Evolutionary conservation across 2,113 vertebrate genomes (phyloP).

Genomic region (Eurypyga helias): DNA sequence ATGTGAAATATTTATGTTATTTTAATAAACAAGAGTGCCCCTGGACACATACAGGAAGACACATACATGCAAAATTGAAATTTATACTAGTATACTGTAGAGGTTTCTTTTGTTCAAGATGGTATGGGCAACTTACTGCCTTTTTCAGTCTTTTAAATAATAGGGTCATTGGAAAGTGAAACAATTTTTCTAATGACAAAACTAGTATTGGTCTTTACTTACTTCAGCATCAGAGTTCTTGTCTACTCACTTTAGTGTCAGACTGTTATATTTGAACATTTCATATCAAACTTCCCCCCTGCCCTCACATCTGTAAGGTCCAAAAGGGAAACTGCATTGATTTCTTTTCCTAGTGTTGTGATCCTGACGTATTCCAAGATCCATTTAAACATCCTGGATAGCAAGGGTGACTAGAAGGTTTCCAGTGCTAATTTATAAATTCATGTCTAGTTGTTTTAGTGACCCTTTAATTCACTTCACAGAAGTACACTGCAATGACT

Average conservation of each 20-base stretch:
- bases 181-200: background rate
- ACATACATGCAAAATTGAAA: background rate
- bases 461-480: background rate
- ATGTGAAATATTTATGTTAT: background rate
- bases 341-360: background rate
- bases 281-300: background rate
- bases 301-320: background rate
- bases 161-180: background rate
- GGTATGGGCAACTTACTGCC: background rate
- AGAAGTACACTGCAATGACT: background rate
- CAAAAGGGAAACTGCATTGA: background rate
- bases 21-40: background rate
- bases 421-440: background rate
- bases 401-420: background rate
- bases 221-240: background rate
- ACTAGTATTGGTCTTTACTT: background rate
- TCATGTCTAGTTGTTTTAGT: background rate
- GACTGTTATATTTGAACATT: background rate
- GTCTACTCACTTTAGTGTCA: background rate
- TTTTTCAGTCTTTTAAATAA: background rate
- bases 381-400: background rate
- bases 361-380: background rate
- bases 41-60: background rate
- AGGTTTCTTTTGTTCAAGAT: background rate
- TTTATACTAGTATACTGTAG: background rate